These are phyloP conservation scores for Chesias legatella DNA, from an alignment of 2,888 invertebrate genomes.

Conservation along the genomic window DNA sequence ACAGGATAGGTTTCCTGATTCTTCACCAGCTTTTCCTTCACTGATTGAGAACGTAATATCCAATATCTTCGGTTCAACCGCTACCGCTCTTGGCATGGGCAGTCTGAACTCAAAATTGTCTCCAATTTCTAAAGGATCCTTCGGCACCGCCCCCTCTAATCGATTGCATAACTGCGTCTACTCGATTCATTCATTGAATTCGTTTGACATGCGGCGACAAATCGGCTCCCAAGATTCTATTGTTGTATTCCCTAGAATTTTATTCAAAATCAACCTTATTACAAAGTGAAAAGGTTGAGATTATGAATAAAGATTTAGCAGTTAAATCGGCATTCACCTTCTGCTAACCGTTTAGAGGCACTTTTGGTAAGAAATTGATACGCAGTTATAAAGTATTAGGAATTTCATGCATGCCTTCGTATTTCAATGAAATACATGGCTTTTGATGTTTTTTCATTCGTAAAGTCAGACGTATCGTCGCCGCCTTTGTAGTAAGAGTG, in stretches of 20 bases:
- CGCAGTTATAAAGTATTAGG: conserved; percentile 56
- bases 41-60: too few species aligned
- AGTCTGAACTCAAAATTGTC: conserved; percentile 20
- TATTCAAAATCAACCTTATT: background rate
- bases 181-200: conserved; percentile 46
- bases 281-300: background rate
- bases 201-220: conserved; percentile 72
- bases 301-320: background rate
- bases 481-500: conserved; percentile 42
- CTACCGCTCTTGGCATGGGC: background rate
- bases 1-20: too few species aligned
- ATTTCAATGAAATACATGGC: conserved; percentile 31
- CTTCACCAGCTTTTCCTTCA: too few species aligned
- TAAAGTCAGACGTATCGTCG: conserved; percentile 58
- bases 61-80: too few species aligned
- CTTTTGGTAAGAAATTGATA: conserved; percentile 41
- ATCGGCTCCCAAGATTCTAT: conserved; percentile 51
- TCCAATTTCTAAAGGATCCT: conserved; percentile 39
- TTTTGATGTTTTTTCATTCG: conserved; percentile 17
- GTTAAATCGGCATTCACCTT: conserved; percentile 18
- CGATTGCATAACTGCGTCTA: conserved; percentile 72
- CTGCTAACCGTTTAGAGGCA: conserved; percentile 29
- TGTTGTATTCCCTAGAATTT: conserved; percentile 23
- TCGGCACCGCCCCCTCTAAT: conserved; percentile 65
- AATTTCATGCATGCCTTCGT: conserved; percentile 70